These are phyloP conservation scores for Drymodes brunneopygia DNA, from an alignment of 2,113 vertebrate species.

Conservation along the genomic window DNA sequence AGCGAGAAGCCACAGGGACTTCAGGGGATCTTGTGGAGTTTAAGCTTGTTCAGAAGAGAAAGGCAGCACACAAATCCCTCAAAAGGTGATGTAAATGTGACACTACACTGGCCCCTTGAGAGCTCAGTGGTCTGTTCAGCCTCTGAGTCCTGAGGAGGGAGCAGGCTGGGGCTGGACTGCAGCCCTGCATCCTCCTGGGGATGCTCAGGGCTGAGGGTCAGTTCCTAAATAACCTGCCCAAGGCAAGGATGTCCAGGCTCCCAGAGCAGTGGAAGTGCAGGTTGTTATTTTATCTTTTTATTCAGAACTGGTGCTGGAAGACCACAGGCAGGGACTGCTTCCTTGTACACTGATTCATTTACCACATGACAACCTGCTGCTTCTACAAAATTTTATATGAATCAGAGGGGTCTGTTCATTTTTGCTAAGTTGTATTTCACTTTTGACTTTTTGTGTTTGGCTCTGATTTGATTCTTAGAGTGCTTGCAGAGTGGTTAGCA, in stretches of 20 bases:
- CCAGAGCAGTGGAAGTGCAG: neutral
- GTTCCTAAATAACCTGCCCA: neutral
- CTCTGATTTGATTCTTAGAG: neutral
- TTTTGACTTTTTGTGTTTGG: neutral
- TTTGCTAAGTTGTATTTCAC: neutral
- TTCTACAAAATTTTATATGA: neutral
- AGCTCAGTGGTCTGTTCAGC: neutral
- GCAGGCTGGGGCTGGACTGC: neutral
- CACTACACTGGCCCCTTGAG: neutral
- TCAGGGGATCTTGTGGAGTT: neutral
- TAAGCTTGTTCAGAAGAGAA: neutral
- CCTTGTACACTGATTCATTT: neutral
- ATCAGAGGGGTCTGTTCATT: neutral
- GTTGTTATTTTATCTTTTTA: neutral
- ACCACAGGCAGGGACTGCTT: neutral
- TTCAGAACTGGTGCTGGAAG: neutral
- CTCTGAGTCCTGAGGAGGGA: neutral
- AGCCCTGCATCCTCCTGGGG: accelerated
- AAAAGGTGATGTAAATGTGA: neutral
- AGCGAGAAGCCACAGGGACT: neutral
- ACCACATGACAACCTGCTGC: neutral
- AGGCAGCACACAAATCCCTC: neutral
- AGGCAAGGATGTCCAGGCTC: neutral
- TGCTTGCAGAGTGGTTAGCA: neutral
- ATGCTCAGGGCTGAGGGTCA: neutral